phyloP scores from a whole-genome alignment of 2,113 vertebrate species.

The Coryphaenoides rupestris region DNA sequence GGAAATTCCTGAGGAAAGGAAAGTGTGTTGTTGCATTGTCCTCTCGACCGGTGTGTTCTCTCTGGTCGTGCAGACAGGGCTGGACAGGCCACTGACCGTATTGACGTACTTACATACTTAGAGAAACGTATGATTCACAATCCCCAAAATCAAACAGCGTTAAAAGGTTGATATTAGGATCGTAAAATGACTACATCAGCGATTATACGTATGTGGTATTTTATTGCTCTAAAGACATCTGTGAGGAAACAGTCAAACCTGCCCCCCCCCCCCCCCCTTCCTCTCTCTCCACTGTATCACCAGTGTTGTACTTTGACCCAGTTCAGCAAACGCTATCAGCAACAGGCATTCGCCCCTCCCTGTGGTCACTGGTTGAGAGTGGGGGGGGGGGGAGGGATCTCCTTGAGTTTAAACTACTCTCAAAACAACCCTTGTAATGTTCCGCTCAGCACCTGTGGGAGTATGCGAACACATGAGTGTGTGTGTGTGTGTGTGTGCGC shows the following conservation, averaged over 20 bases:
- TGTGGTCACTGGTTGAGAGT: conserved; percentile 44
- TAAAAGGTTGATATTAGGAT: too few relatives aligned
- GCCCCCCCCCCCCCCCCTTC: conserved; percentile 21
- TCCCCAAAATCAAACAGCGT: too few relatives aligned
- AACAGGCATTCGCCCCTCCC: conserved; percentile 45
- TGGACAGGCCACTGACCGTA: too few relatives aligned
- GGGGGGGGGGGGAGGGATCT: not conserved
- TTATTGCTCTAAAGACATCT: too few relatives aligned
- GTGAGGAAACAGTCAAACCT: too few relatives aligned
- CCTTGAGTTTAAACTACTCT: too few relatives aligned
- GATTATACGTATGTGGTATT: not conserved
- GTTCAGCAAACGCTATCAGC: conserved; percentile 55
- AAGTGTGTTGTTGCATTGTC: not conserved
- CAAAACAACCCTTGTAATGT: too few relatives aligned
- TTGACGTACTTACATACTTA: too few relatives aligned
- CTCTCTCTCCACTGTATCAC: conserved; percentile 9
- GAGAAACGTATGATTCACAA: too few relatives aligned
- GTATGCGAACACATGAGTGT: conserved; percentile 43
- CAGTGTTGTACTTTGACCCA: conserved; percentile 66
- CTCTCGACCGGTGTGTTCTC: not conserved
- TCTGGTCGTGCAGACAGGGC: too few relatives aligned
- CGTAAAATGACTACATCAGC: not conserved
- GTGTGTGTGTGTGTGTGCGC: conserved; percentile 30
- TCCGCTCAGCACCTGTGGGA: conserved; percentile 5
- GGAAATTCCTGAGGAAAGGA: not conserved